Percentiles rank a stretch among this genome's conserved stretches.
phyloP scores from a whole-genome alignment of 2,797 vertebrate species.

The Eidolon dupreanum region DNA sequence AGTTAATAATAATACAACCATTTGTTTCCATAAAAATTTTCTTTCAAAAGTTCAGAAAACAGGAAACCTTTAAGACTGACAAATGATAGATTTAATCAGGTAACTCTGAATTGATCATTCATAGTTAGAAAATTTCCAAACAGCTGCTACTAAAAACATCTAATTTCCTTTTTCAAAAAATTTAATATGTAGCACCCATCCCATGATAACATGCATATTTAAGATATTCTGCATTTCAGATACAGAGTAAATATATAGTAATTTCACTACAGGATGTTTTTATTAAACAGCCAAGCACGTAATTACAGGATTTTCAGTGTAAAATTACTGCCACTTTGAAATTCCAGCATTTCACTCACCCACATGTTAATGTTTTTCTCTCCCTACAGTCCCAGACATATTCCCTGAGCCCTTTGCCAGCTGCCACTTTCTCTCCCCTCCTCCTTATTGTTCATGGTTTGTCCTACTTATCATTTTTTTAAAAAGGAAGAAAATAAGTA shows the following conservation, averaged over 20 bases:
- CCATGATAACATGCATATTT: not conserved
- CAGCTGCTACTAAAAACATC: constrained; percentile 38
- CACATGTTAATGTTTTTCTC: constrained; percentile 57
- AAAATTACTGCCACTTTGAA: constrained; percentile 62
- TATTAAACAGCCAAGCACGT: constrained; percentile 62
- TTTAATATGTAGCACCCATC: constrained; percentile 31
- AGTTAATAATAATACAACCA: constrained; percentile 6
- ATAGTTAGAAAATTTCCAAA: constrained; percentile 30
- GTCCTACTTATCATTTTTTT: not conserved
- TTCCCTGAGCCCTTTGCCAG: constrained; percentile 34
- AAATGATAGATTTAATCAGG: constrained; percentile 15
- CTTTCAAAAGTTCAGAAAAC: constrained; percentile 37
- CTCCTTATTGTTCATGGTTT: not conserved
- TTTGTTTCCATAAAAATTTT: not conserved
- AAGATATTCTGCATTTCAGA: constrained; percentile 43
- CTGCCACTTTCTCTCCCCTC: constrained; percentile 30
- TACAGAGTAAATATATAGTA: constrained; percentile 41
- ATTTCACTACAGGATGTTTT: constrained; percentile 57
- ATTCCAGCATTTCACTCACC: constrained; percentile 16
- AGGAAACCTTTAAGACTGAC: constrained; percentile 2
- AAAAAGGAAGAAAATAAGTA: not conserved
- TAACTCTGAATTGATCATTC: constrained; percentile 37
- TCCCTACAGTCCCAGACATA: not conserved
- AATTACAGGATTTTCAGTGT: constrained; percentile 64
- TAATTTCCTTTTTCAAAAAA: constrained; percentile 49